Evolutionary conservation across 2,888 invertebrate genomes (phyloP), one percentile per base, ranked within the genome.

Genomic region (Trimorus sp.): DNA sequence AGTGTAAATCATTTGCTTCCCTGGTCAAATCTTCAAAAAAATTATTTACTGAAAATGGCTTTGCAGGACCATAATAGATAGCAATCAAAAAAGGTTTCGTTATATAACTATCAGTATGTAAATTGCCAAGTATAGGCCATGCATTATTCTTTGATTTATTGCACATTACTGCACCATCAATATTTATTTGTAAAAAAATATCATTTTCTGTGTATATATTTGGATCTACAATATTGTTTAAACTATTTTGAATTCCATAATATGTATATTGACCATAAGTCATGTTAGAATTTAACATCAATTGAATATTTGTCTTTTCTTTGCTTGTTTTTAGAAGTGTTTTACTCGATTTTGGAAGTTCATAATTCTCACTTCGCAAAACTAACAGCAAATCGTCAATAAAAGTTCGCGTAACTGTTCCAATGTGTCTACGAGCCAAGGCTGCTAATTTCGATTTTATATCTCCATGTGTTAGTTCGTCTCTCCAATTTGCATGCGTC

Each of bases 41-140:
- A 14, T 80, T 62, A 11, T 59, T 9, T 0, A 68, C 78, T 12
- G 59, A 70, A 12, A 42, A 8, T 38, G 81, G 81, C 63, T 83
- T 81, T 4, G 71, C 78, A 14, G 51, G 53, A 7, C 81, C 78
- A 58, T 74, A 78, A 59, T 53, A 81, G 11, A 83, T 9, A n/a
- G 58, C 66, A 65, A 75, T 59, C 9, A 81, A 9, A 38, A 83
- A 73, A 4, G 79, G 82, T 38, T 79, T 63, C 0, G 70, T 68
- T 38, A 40, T 53, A 70, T 79, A 84, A 7, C 58, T 68, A 16
- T 58, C n/a, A 48, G 38, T 38, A 38, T 38, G 38, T 7, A 38
- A 38, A 7, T 7, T 38, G 8, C 38, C 42, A 12, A 60, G 9
- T 42, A 60, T 45, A 45, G 60, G 42, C 60, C 60, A 60, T 8